Conservation (phyloP, 53 echinoderm and acorn worm genomes). For the Apostichopus leukothele region DNA sequence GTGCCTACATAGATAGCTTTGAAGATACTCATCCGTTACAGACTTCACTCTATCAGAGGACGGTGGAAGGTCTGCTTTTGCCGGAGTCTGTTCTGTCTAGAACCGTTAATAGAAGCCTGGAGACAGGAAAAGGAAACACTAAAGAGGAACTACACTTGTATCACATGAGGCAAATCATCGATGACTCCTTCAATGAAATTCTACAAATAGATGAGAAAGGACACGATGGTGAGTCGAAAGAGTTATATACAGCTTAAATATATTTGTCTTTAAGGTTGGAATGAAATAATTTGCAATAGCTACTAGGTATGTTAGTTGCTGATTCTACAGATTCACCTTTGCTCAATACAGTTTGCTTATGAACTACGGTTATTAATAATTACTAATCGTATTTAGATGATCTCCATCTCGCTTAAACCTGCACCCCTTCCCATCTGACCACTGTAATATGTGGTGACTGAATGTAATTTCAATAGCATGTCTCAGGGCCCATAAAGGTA, state of each 20-base stretch:
- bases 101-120: conserved; percentile 79
- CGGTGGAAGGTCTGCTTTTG: conserved; percentile 77
- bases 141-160: conserved; percentile 68
- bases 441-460: no score
- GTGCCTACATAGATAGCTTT: conserved; percentile 84
- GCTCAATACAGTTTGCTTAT: no score
- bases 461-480: no score
- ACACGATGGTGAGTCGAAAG: conserved; percentile 3
- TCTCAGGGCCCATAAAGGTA: no score
- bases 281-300: neutral
- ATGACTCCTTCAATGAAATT: conserved; percentile 83
- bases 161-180: conserved; percentile 73
- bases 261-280: neutral
- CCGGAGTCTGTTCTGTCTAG: conserved; percentile 65
- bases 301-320: no score
- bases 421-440: no score
- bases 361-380: no score
- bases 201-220: neutral
- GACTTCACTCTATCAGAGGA: conserved; percentile 54
- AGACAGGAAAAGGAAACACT: conserved; percentile 81
- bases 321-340: no score
- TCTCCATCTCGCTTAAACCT: no score
- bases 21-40: conserved; percentile 52
- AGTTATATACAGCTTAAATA: neutral
- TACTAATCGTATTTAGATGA: neutral